Base-by-base conservation (phyloP, 2,797 vertebrate genomes). In the Pachyuromys duprasi region DNA sequence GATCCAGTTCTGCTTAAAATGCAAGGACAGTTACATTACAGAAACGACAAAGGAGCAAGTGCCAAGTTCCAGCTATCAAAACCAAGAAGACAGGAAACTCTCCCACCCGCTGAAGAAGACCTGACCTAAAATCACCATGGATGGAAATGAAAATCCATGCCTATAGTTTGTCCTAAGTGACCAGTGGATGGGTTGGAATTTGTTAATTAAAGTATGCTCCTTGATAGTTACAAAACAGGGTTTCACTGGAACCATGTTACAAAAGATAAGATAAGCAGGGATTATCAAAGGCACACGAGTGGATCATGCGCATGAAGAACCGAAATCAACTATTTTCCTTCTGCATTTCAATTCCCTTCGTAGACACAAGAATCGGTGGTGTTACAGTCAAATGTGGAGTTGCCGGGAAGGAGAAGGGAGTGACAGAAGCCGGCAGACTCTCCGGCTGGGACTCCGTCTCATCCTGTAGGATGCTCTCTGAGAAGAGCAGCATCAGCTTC, bases 351-450 rank as follows among this genome's bases (percentile, higher is more conserved):
- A 81, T 5, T 75, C 86, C 49, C 42, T 94, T 81, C 86, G 86
- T 9, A 72, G 91, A 88, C 86, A 42, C 31, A 11, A 49, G 49
- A 26, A 24, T 42, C 20, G 57, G n/a, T 45, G 53, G 78, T 39
- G 15, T 80, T 70, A 86, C 0, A 1, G 53, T 83, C 95, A 83
- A 86, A 72, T 94, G 0, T 83, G 81, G 63, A 94, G 90, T 78
- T 88, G 62, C 72, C 81, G 53, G 74, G 69, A 91, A 86, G 62
- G 89, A 93, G 3, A 28, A 69, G n/a, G 76, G 87, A 26, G 81
- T 62, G 90, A 28, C 0, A 1, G 80, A 95, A 94, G 24, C n/a
- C 33, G 80, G 55, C 12, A 39, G 95, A 92, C 14, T 80, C 49
- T 5, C 28, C 28, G 93, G 55, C 78, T 88, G 76, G 28, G 80